Conservation (phyloP, 2,888 invertebrate genomes). For the Leucophenga maculata region DNA sequence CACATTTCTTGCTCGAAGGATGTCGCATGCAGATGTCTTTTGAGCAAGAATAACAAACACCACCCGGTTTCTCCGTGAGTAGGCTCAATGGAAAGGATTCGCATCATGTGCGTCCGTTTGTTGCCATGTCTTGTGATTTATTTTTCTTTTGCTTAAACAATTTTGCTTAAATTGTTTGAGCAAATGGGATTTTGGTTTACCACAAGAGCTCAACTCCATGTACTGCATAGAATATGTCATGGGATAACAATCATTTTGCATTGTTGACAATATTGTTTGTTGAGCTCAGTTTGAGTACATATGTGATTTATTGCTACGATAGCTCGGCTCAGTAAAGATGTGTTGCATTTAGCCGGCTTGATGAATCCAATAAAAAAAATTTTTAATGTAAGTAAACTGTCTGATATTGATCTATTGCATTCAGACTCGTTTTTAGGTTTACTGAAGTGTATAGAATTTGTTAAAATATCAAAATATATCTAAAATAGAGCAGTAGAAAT, state of each 20-base stretch:
- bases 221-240: slow-evolving; percentile 54
- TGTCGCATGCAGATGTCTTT: slow-evolving; percentile 32
- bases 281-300: slow-evolving; percentile 47
- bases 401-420: no score
- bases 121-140: slow-evolving; percentile 42
- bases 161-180: slow-evolving; percentile 60
- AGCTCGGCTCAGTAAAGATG: background rate
- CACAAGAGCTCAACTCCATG: slow-evolving; percentile 49
- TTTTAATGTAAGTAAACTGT: no score
- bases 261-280: slow-evolving; percentile 56
- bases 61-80: background rate
- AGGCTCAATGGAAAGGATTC: slow-evolving; percentile 8
- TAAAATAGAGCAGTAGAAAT: no score
- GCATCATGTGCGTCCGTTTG: slow-evolving; percentile 55
- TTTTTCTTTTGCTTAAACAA: slow-evolving; percentile 57
- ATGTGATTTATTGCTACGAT: background rate
- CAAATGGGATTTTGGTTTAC: slow-evolving; percentile 64
- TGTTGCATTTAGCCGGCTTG: background rate
- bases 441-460: no score
- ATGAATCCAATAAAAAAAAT: background rate
- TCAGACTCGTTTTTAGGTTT: no score
- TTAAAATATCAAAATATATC: no score
- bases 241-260: slow-evolving; percentile 63
- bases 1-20: no score
- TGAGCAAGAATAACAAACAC: no score